Base-by-base conservation (phyloP, 2,888 invertebrate species). In the Euproctis similis region DNA sequence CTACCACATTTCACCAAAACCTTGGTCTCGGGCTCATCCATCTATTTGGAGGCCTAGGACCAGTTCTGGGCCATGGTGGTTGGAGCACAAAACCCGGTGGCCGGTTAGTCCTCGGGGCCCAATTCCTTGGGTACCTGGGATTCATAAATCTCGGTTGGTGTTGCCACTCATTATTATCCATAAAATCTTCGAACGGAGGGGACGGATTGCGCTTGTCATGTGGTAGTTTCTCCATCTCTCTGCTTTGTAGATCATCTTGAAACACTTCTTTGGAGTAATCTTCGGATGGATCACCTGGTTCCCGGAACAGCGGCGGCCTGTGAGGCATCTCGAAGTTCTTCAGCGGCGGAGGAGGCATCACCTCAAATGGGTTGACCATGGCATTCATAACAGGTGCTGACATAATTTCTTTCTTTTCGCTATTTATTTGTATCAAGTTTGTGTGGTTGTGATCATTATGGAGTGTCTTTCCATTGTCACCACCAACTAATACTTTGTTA, bases 401-500 rank as follows among this genome's bases (percentile, higher is more conserved):
- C 2, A 50, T 61, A 0, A 64, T 30, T 3, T 58, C 55, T 4
- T 62, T 58, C 14, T 49, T 56, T 0, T 59, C 58, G 24, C 58
- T 66, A 46, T 69, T 68, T 19, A 73, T 63, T 12, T 62, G 63
- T 42, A 65, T 61, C 7, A 64, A 46, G 43, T 68, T 59, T 1
- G 40, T 34, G 24, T 58, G 42, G 32, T 59, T 65, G 1, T 61
- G 55, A 1, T 71, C 63, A 1, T 42, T 53, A 35, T 59, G 61
- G 9, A 57, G 50, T 1, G 47, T 57, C 34, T 64, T 70, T 0
- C 67, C 72, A 33, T 69, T 66, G 42, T 74, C 66, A 2, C 77
- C 78, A 1, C 82, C 82, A 1, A 80, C 78, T 8, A 86, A 27
- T 0, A 84, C 76, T 42, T 82, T 82, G 52, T 84, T 84, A 51